Evolutionary conservation across 2,113 vertebrate genomes (phyloP), one percentile per base, ranked within the genome.

Genomic region (Archilochus colubris): DNA sequence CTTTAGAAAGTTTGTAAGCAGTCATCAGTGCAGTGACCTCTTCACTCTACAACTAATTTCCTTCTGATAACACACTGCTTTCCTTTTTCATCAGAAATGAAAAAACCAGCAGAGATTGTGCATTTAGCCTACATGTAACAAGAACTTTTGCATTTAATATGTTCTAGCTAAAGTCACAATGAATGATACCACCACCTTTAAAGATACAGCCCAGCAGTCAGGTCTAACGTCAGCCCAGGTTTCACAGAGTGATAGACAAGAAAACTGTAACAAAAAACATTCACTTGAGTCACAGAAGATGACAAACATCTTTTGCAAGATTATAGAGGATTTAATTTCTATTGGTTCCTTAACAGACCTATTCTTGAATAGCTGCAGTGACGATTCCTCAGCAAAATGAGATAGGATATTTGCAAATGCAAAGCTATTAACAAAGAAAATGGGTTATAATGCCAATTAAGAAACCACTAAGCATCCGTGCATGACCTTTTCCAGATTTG

Each of bases 371-470:
- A 70, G 66, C 67, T 75, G 27, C n/a, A 80, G 30, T 18, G 9
- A 78, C 16, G 28, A 86, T 67, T 80, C 72, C 79, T 70, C 50
- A 93, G 68, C 40, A 81, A 94, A 95, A 91, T 33, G 44, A 73
- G 61, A 72, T 72, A 68, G 0, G 1, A 53, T 94, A 94, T 61
- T 91, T 94, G 85, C 76, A 95, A 94, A 93, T 72, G 82, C 75
- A 90, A 86, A 94, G 54, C 51, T 88, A 82, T 93, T 96, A 96
- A 93, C 55, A 93, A 95, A 94, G 82, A 19, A 94, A 95, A 90
- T 84, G 69, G n/a, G 44, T 86, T 91, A 76, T 88, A 82, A 89
- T 88, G 80, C 64, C 86, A 95, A 96, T 94, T 93, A 95, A 90
- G 76, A 91, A 94, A 91, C 54, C 61, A 75, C 68, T 78, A 90